Base-by-base conservation (phyloP, 2,113 vertebrate species). In the Electrona antarctica region DNA sequence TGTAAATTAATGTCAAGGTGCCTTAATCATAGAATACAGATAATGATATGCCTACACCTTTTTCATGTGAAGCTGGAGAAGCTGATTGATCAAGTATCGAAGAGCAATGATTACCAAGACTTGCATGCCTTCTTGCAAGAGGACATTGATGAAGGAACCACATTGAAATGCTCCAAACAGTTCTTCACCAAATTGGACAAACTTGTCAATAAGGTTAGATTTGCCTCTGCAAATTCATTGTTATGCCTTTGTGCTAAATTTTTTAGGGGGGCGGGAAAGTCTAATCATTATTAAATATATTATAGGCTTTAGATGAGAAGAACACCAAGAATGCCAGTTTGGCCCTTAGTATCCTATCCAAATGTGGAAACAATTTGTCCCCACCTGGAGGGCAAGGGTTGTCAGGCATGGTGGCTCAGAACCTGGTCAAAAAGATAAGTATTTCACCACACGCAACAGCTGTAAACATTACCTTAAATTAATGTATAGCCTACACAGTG, bases 401-500 rank as follows among this genome's bases (percentile, higher is more conserved):
- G 15, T 46, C 76, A 72, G 88, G 87, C 50, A 84, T 96, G 87
- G 90, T 97, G 59, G 89, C 89, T 57, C 91, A 94, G 6, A 95
- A 94, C 10, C 90, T 98, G 85, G 79, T 97, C 62, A 90, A 92
- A 88, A 98, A 94, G 98, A 98, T 99, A 94, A 96, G 98, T 96
- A 90, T 85, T 78, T 49, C 50, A 6, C 57, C 7, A 59, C n/a
- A 50, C 21, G 7, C 12, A 59, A 33, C 47, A 64, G 11, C 15
- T 46, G 8, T 11, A 59, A 5, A 56, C 54, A 0, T 63, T 55
- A 47, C n/a, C 33, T 6, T 10, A 21, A 21, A 21, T 21, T 21
- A 29, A 49, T 6, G 3, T 13, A 21, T 21, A 21, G 21, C 21
- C 33, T 41, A 63, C 0, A 6, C 7, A 47, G 6, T 55, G 7